phyloP scores from a whole-genome alignment of 2,888 invertebrate species.

The Meghimatium bilineatum region DNA sequence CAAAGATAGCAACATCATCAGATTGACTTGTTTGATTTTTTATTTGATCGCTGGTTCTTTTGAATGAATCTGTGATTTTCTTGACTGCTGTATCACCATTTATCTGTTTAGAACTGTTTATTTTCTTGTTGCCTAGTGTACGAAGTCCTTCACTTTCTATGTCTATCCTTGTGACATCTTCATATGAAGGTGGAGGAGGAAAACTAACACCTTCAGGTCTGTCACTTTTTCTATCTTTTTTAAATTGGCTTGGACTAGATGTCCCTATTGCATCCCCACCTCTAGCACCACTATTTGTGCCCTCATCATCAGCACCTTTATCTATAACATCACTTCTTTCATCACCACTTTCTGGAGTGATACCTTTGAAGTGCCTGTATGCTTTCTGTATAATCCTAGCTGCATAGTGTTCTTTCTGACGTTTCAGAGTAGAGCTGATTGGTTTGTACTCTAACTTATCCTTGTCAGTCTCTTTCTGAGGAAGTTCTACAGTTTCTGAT shows the following conservation, averaged over 20 bases:
- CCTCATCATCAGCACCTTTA: background rate
- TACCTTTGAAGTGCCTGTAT: slow-evolving; percentile 85
- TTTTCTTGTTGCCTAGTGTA: slow-evolving; percentile 19
- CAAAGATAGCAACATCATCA: slow-evolving; percentile 45
- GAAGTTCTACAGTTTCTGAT: slow-evolving; percentile 83
- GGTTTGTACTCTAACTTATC: slow-evolving; percentile 94
- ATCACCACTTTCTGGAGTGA: slow-evolving; percentile 10
- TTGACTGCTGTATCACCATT: slow-evolving; percentile 37
- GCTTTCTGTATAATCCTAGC: slow-evolving; percentile 96
- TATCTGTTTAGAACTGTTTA: slow-evolving; percentile 38
- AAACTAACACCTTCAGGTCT: background rate
- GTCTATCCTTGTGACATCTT: slow-evolving; percentile 21
- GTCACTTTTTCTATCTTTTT: background rate
- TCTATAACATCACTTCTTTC: slow-evolving; percentile 14
- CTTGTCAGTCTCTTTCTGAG: slow-evolving; percentile 57
- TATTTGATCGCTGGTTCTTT: slow-evolving; percentile 38
- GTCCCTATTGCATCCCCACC: background rate
- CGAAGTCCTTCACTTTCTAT: slow-evolving; percentile 8
- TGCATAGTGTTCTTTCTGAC: slow-evolving; percentile 97
- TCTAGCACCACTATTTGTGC: background rate
- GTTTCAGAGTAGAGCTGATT: slow-evolving; percentile 94
- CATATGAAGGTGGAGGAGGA: slow-evolving; percentile 26
- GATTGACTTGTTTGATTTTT: background rate
- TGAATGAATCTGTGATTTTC: slow-evolving; percentile 51
- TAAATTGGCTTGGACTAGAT: background rate